Evolutionary conservation across 1,140 invertebrate species (phyloP).

Genomic region (Dendroctonus ponderosae): DNA sequence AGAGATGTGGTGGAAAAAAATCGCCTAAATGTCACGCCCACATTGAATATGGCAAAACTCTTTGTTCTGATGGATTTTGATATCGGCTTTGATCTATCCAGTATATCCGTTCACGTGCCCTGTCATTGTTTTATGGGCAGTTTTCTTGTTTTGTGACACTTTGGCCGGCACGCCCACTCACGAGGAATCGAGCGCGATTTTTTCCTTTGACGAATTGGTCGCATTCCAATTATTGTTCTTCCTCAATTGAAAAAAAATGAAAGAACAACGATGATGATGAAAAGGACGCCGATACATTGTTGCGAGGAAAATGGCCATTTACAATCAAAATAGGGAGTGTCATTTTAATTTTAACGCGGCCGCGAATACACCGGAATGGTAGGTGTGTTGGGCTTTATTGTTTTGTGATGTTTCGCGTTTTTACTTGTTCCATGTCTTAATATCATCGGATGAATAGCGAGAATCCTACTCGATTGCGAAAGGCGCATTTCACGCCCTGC

Average conservation of each 20-base stretch:
- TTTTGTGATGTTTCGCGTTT: conserved; percentile 17
- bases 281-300: background rate
- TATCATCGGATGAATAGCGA: conserved; percentile 6
- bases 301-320: conserved; percentile 7
- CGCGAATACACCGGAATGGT: conserved; percentile 6
- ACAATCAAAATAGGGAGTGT: conserved; percentile 7
- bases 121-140: background rate
- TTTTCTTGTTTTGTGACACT: background rate
- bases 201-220: background rate
- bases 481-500: conserved; percentile 2
- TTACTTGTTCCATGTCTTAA: conserved; percentile 11
- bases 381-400: conserved; percentile 18
- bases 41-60: no score
- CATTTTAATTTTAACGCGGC: conserved; percentile 6
- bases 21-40: no score
- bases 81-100: no score
- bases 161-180: background rate
- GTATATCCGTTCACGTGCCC: no score
- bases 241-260: background rate
- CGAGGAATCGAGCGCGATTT: background rate
- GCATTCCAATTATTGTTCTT: background rate
- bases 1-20: no score
- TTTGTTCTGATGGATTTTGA: no score
- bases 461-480: conserved; percentile 12
- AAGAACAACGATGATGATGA: background rate